phyloP scores from a whole-genome alignment of 2,113 vertebrate species.

The Dasyornis broadbenti region DNA sequence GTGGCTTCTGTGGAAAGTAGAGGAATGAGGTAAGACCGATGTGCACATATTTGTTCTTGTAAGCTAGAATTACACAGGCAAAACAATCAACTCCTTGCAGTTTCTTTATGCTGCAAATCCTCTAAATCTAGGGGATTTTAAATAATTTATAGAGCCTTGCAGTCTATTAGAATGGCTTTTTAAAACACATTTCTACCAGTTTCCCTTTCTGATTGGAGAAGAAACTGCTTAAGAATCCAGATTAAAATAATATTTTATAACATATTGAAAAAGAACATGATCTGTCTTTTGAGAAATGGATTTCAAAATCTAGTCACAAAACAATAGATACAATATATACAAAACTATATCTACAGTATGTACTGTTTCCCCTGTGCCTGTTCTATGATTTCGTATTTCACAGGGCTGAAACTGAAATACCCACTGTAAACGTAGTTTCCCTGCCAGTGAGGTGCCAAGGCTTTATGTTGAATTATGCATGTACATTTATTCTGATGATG shows the following conservation, averaged over 20 bases:
- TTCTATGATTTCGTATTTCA: background rate
- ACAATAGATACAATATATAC: background rate
- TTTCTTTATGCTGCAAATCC: constrained; percentile 6
- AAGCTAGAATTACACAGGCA: background rate
- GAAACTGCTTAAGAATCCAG: background rate
- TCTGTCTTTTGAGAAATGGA: background rate
- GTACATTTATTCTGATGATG: background rate
- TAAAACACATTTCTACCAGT: background rate
- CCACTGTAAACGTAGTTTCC: background rate
- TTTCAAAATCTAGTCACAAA: background rate
- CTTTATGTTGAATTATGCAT: background rate
- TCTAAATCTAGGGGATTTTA: background rate
- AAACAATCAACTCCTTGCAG: background rate
- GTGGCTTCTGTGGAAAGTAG: background rate
- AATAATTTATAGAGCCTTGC: background rate
- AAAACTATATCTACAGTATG: background rate
- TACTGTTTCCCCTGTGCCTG: background rate
- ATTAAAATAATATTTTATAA: background rate
- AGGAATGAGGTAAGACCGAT: background rate
- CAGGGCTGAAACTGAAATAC: background rate
- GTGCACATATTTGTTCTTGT: background rate
- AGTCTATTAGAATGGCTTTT: background rate
- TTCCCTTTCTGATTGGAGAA: background rate
- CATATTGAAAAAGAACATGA: background rate
- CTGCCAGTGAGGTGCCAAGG: background rate